These are phyloP conservation scores for Euspilapteryx auroguttella DNA, from an alignment of 2,888 invertebrate genomes.

Conservation along the genomic window DNA sequence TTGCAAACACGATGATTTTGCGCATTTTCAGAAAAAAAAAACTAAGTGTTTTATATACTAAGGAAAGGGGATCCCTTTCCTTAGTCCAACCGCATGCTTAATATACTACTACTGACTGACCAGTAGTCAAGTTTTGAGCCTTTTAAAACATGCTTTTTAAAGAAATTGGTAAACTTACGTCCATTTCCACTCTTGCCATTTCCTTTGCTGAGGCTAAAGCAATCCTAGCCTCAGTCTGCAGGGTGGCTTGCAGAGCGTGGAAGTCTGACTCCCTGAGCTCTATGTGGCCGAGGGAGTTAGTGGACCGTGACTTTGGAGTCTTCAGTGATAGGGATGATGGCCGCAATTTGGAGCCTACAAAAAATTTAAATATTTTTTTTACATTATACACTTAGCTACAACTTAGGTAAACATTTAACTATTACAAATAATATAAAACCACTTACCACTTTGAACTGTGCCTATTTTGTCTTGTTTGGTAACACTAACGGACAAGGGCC, in stretches of 20 bases:
- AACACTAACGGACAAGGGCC: conserved; percentile 46
- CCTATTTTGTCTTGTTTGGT: conserved; percentile 47
- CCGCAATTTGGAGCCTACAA: conserved; percentile 35
- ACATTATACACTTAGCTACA: neutral
- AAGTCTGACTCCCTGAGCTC: conserved; percentile 72
- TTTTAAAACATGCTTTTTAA: no score
- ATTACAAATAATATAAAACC: conserved; percentile 9
- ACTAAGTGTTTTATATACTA: no score
- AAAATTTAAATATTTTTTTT: neutral
- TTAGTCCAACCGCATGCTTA: no score
- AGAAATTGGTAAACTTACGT: no score
- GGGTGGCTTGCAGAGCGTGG: conserved; percentile 76
- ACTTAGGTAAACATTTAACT: neutral
- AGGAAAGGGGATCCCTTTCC: no score
- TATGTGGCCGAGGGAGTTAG: conserved; percentile 46
- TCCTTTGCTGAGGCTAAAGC: conserved; percentile 89
- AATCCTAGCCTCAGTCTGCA: conserved; percentile 86
- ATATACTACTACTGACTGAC: no score
- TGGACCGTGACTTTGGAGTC: conserved; percentile 43
- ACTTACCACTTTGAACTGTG: conserved; percentile 43
- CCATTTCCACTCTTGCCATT: conserved; percentile 91
- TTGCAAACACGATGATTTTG: no score
- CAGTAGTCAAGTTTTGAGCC: no score
- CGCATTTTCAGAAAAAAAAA: no score
- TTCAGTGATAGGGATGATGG: conserved; percentile 44